Conservation (phyloP, 2,888 invertebrate genomes). For the Adineta ricciae region DNA sequence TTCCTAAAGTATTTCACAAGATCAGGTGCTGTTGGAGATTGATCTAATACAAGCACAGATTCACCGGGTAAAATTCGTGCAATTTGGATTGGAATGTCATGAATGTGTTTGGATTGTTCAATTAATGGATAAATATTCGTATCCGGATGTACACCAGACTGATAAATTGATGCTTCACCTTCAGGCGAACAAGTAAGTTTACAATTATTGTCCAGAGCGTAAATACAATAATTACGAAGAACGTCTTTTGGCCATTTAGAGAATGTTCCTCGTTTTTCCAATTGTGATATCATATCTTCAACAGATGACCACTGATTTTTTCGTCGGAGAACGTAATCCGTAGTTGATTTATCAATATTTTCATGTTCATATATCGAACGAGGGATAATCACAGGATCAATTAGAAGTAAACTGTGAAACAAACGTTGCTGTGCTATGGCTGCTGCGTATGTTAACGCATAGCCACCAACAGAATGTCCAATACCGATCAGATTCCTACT, state of each 20-base stretch:
- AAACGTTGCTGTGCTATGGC: neutral
- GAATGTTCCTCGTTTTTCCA: neutral
- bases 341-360: neutral
- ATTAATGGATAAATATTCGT: neutral
- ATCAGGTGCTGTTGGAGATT: neutral
- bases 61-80: neutral
- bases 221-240: conserved; percentile 16
- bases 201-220: neutral
- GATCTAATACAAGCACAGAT: accelerated
- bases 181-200: neutral
- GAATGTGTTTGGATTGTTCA: neutral
- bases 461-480: neutral
- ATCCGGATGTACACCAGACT: neutral
- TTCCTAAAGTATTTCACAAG: neutral
- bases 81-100: neutral
- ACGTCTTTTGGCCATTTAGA: neutral
- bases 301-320: neutral
- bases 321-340: neutral
- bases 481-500: neutral
- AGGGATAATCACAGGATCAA: neutral
- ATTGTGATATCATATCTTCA: neutral
- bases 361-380: neutral
- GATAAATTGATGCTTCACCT: neutral
- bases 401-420: neutral
- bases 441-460: neutral